Base-by-base conservation (phyloP, 2,888 invertebrate genomes). In the Crossocerus cetratus region DNA sequence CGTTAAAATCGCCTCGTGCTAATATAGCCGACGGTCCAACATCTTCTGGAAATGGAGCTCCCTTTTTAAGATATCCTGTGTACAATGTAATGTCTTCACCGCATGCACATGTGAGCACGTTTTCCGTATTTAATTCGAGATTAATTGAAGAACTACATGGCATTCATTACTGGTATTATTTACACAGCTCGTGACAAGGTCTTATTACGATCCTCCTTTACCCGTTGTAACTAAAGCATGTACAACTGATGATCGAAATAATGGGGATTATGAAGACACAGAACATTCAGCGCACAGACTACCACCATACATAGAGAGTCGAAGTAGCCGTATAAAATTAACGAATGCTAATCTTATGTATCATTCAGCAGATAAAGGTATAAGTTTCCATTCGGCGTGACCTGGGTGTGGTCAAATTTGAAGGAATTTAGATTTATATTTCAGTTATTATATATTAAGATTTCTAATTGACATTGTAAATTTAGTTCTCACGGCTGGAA, bases 351-450 rank as follows among this genome's bases (percentile, higher is more conserved):
- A 88, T 68, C 86, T 87, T 56, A 87, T 88, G 84, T 89, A 89
- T 72, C 88, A 89, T 83, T 87, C 89, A 5, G 82, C 88, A 44
- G 89, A 89, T 72, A 87, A 88, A 86, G 88, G 88, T 88, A 63
- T 42, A 13, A 14, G 45, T 55, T 49, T 16, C 18, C 32, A 16
- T 32, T 49, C 61, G 43, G 64, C 22, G 56, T 1, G 53, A 23
- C 43, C n/a, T n/a, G 32, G 1, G 32, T 32, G 32, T n/a, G n/a
- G n/a, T 32, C 2, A 32, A 32, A 2, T 45, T 45, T 45, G 16
- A 45, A 45, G 1, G 3, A 13, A 1, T n/a, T 4, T 0, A 16
- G n/a, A 4, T 49, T 49, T 16, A 16, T 49, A 16, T 16, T 49
- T 49, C 16, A 49, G 16, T 49, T 49, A 13, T 8, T 43, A 3